Evolutionary conservation across 2,888 invertebrate genomes (phyloP), one percentile per base, ranked within the genome.

Genomic region (Stenotaenia linearis): DNA sequence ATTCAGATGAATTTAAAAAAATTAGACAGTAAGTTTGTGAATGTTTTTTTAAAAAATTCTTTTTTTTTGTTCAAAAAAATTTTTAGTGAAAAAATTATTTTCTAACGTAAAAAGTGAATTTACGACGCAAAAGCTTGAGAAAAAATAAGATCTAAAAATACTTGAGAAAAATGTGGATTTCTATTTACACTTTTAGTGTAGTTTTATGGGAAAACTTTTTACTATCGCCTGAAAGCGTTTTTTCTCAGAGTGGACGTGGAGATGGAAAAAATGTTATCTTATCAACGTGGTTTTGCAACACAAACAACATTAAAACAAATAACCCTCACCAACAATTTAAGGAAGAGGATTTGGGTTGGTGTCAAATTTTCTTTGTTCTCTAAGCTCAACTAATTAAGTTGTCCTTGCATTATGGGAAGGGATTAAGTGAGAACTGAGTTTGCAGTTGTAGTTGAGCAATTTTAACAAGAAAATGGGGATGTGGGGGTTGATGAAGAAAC

Each of bases 381-480:
- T 69, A 69, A 69, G 69, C 69, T 69, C 69, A 69, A 69, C 69
- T 69, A 69, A 69, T 69, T 69, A 69, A 69, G 69, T 69, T 69
- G 69, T 69, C 69, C 69, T 69, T 69, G 69, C 69, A 69, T 69
- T 69, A 69, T 69, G 69, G 69, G 69, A 25, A 12, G 69, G 69
- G 69, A 69, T 69, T 69, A 69, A 69, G 69, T 69, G 69, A 69
- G 28, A 69, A 69, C 12, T 69, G 25, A 69, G 69, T 69, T 69
- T 69, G 69, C 69, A 25, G 69, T 69, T 69, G 69, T 69, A 69
- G 69, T 69, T 69, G 69, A 69, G 69, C 69, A 69, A 69, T 69
- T 69, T 69, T 69, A 69, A 69, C 69, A 69, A 69, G 69, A 69
- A 69, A 69, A 69, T 25, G 69, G 69, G 25, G 69, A 69, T 69